Conservation (phyloP, 1,140 invertebrate species). For the Drosophila paulistorum region DNA sequence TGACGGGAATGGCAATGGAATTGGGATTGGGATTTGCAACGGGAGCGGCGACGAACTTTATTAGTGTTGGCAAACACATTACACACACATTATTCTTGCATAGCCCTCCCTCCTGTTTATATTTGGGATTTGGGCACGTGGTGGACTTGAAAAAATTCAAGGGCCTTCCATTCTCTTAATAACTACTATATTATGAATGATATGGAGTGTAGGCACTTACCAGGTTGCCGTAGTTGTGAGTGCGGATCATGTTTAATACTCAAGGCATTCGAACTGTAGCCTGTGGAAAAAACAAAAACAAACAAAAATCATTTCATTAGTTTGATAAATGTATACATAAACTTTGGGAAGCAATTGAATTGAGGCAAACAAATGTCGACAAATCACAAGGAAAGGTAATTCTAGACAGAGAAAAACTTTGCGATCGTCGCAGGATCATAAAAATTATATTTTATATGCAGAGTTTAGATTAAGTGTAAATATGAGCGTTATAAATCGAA, state of each 20-base stretch:
- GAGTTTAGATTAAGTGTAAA: too few species aligned
- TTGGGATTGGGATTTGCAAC: too few species aligned
- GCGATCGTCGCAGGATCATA: too few species aligned
- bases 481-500: too few species aligned
- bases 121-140: slow-evolving; percentile 45
- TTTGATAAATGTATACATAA: neutral
- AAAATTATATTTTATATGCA: too few species aligned
- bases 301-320: slow-evolving; percentile 23
- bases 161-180: slow-evolving; percentile 37
- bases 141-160: slow-evolving; percentile 59
- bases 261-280: slow-evolving; percentile 90
- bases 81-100: slow-evolving; percentile 25
- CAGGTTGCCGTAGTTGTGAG: slow-evolving; percentile 93
- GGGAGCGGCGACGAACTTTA: slow-evolving; percentile 54
- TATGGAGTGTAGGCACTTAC: slow-evolving; percentile 83
- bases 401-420: too few species aligned
- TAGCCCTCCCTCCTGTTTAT: slow-evolving; percentile 47
- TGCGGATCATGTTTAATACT: slow-evolving; percentile 91
- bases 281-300: slow-evolving; percentile 83
- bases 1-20: neutral
- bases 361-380: too few species aligned
- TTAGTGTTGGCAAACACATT: slow-evolving; percentile 72
- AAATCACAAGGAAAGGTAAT: too few species aligned
- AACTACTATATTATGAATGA: slow-evolving; percentile 18
- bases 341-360: too few species aligned